phyloP scores from a whole-genome alignment of 2,888 invertebrate species.

The Drosophila prostipennis region DNA sequence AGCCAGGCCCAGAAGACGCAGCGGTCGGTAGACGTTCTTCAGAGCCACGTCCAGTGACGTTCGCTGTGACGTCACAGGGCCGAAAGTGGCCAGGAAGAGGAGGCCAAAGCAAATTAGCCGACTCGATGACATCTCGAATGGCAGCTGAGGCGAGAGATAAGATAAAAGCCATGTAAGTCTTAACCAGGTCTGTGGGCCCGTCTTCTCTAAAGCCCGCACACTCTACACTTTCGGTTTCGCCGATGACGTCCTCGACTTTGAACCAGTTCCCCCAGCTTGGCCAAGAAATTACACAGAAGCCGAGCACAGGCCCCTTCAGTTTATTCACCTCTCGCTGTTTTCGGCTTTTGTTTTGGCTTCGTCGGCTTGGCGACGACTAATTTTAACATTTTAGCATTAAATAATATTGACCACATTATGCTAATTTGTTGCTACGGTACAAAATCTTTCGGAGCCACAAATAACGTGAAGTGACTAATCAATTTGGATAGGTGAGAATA shows the following conservation, averaged over 20 bases:
- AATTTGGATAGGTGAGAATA: slow-evolving; percentile 17
- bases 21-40: slow-evolving; percentile 62
- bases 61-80: slow-evolving; percentile 69
- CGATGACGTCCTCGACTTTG: slow-evolving; percentile 71
- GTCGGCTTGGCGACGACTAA: slow-evolving; percentile 22
- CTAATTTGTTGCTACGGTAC: slow-evolving; percentile 31
- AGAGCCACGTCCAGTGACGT: slow-evolving; percentile 74
- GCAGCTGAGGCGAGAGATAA: slow-evolving; percentile 13
- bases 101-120: slow-evolving; percentile 32
- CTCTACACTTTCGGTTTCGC: slow-evolving; percentile 56
- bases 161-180: slow-evolving; percentile 19
- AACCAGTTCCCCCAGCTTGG: slow-evolving; percentile 67
- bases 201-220: not conserved
- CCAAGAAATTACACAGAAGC: slow-evolving; percentile 54
- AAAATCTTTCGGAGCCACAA: slow-evolving; percentile 8
- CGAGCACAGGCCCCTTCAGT: slow-evolving; percentile 47
- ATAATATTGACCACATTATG: slow-evolving; percentile 46
- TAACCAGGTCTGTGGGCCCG: slow-evolving; percentile 10
- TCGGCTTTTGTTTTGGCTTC: slow-evolving; percentile 55
- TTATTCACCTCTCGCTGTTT: slow-evolving; percentile 69
- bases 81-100: slow-evolving; percentile 39
- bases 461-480: slow-evolving; percentile 38
- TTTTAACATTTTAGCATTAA: slow-evolving; percentile 53
- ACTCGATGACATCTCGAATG: slow-evolving; percentile 30
- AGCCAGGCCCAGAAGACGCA: slow-evolving; percentile 72